These are phyloP conservation scores for Trimorus sp. DNA, from an alignment of 2,888 invertebrate species.

Conservation along the genomic window DNA sequence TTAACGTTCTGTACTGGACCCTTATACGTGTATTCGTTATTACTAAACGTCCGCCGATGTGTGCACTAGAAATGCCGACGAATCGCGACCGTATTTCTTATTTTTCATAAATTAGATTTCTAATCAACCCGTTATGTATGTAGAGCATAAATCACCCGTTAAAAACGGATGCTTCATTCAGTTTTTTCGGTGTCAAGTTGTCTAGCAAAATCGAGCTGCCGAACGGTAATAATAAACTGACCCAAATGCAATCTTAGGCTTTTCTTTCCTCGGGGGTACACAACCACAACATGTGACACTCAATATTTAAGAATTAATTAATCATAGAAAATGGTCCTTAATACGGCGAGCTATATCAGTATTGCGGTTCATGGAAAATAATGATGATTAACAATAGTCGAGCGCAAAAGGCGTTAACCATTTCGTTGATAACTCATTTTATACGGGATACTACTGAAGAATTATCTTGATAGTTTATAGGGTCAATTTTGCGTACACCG, in stretches of 20 bases:
- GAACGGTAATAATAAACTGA: too few relatives aligned
- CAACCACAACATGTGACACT: conserved; percentile 1
- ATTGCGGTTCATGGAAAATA: conserved; percentile 39
- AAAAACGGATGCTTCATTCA: neutral
- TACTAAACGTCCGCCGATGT: conserved; percentile 75
- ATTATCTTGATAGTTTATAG: conserved; percentile 57
- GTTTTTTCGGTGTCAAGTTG: neutral
- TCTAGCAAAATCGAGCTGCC: neutral
- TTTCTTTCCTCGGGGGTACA: neutral
- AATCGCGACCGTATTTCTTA: conserved; percentile 74
- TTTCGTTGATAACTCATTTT: conserved; percentile 54
- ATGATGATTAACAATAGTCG: conserved; percentile 57
- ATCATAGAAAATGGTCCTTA: conserved; percentile 31
- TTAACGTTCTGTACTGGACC: conserved; percentile 73
- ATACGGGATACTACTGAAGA: conserved; percentile 20
- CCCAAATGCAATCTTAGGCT: too few relatives aligned
- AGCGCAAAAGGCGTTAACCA: conserved; percentile 55
- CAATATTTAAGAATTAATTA: conserved; percentile 38
- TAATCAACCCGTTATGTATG: conserved; percentile 57
- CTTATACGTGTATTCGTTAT: conserved; percentile 79
- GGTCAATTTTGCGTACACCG: conserved; percentile 57
- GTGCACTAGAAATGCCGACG: conserved; percentile 72
- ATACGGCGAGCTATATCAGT: conserved; percentile 19
- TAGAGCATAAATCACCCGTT: conserved; percentile 19
- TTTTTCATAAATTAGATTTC: conserved; percentile 77